A percentile compares a stretch with the other conserved stretches of the same genome.
phyloP scores from a whole-genome alignment of 35 echinoderm and acorn worm species.

The Heliocidaris tuberculata region DNA sequence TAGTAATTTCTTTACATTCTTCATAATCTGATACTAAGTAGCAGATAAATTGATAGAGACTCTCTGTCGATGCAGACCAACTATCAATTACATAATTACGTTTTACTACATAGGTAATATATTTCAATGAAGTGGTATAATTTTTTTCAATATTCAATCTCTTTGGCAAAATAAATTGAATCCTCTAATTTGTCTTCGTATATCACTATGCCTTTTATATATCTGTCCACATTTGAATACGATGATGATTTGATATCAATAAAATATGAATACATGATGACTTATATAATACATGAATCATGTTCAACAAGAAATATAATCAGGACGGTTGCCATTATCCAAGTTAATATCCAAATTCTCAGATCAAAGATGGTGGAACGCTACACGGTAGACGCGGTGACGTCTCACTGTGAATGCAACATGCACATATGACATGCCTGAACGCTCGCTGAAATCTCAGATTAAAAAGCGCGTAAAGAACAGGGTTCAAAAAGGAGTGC shows the following conservation, averaged over 20 bases:
- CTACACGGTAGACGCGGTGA: constrained; percentile 34
- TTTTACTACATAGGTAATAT: neutral
- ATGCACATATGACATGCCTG: constrained; percentile 57
- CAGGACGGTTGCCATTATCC: neutral
- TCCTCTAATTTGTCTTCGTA: neutral
- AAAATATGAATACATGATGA: neutral
- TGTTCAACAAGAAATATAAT: neutral
- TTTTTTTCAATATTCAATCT: neutral
- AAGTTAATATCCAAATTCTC: neutral
- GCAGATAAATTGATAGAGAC: too few relatives aligned
- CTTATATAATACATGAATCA: neutral
- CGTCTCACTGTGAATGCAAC: constrained; percentile 29
- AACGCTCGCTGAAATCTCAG: constrained; percentile 82
- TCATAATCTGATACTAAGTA: too few relatives aligned
- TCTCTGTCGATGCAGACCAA: neutral
- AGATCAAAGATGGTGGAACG: constrained; percentile 48
- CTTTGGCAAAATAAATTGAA: neutral
- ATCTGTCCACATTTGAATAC: neutral
- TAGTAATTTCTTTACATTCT: too few relatives aligned
- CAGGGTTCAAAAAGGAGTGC: constrained; percentile 90
- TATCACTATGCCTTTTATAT: neutral
- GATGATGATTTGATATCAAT: neutral
- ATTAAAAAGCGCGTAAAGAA: constrained; percentile 88
- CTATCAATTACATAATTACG: neutral
- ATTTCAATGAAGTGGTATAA: neutral